Conservation (phyloP, 2,797 vertebrate species). For the Chromobotia macracanthus region DNA sequence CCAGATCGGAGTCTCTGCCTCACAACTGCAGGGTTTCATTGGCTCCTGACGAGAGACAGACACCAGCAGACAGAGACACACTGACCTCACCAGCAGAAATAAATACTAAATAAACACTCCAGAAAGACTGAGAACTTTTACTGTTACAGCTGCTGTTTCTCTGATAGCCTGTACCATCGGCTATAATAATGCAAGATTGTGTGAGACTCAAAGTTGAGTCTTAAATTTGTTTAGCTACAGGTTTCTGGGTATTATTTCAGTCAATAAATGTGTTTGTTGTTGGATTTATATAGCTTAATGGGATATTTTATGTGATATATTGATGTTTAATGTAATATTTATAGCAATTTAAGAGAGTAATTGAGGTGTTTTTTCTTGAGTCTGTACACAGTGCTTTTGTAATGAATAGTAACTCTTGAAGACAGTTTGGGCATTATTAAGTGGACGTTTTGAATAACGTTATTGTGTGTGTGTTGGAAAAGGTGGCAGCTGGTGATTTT, state of each 20-base stretch:
- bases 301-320: neutral
- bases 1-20: constrained; percentile 39
- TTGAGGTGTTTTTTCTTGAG: neutral
- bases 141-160: constrained; percentile 31
- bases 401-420: constrained; percentile 9
- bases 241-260: constrained; percentile 3
- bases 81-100: constrained; percentile 49
- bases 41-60: constrained; percentile 47
- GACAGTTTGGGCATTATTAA: constrained; percentile 45
- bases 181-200: constrained; percentile 30
- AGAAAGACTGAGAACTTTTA: constrained; percentile 23
- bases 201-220: neutral
- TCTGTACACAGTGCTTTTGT: constrained; percentile 25
- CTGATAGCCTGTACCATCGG: constrained; percentile 41
- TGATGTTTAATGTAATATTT: constrained; percentile 10
- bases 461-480: constrained; percentile 73
- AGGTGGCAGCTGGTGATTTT: constrained; percentile 78
- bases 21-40: constrained; percentile 31
- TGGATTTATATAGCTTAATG: neutral
- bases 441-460: constrained; percentile 68
- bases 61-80: constrained; percentile 22
- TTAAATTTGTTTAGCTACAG: neutral
- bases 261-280: neutral
- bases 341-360: neutral
- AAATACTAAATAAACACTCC: constrained; percentile 52